Evolutionary conservation across 1,140 invertebrate genomes (phyloP), one percentile per base, ranked within the genome.

Genomic region (Drosophila serrata): DNA sequence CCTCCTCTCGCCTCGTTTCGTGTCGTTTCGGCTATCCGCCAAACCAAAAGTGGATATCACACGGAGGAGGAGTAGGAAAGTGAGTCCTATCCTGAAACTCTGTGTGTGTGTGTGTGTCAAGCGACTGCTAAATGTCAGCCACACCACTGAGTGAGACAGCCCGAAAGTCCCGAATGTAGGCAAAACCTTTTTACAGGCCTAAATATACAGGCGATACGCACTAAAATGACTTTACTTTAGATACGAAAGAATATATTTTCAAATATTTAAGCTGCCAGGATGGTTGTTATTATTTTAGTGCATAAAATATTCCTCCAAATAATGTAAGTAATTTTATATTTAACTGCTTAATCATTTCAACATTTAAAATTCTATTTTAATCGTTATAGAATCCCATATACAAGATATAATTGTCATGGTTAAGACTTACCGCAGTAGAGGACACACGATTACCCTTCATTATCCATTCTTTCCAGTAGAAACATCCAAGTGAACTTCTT

Each of bases 91-190:
- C 31, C 48, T n/a, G 46, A 42, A 6, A n/a, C 24, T 48, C 12
- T 62, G 58, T 46, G 22, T 37, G 33, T 49, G 33, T 49, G 56
- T 60, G 69, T 61, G 53, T 79, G 80, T 69, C 75, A 75, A 62
- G 75, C 63, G 58, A 40, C 75, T 65, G 81, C 75, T 82, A 84
- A 84, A 82, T 79, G 81, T 69, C 81, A 78, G 57, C 56, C 63
- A 56, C 46, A 48, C 55, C 48, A 42, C 55, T 48, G 22, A 75
- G 31, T 24, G 40, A 76, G 61, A 45, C 53, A 60, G 51, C 42
- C 59, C 43, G 19, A 63, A 64, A 81, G 62, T 12, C 6, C 49
- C 42, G 37, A 67, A 79, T 68, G 59, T 64, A 68, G 82, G 73
- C 74, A 81, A 79, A 80, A 35, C 43, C 35, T 65, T 51, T 58